Base-by-base conservation (phyloP, 1,140 invertebrate genomes). In the Formica selysi region DNA sequence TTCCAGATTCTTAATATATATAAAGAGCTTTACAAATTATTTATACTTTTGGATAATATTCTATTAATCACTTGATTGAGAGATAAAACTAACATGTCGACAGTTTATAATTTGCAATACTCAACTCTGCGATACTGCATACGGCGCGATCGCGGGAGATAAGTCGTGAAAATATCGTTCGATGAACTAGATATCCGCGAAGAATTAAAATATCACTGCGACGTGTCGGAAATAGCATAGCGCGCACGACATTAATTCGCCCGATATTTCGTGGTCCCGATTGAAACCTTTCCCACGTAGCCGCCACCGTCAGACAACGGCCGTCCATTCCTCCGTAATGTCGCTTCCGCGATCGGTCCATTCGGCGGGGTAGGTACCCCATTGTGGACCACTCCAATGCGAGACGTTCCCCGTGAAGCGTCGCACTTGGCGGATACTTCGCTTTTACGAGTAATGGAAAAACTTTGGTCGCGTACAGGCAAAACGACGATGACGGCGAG, bases 241-340 rank as follows among this genome's bases (percentile, higher is more conserved):
- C 26, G 67, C 36, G 36, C 26, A 19, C 51, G 68, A 38, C 68
- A 74, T 83, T 83, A 73, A 83, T 83, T 83, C 79, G 68, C 54
- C 26, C 38, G n/a, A 62, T 83, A 74, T 74, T 83, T 74, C 54
- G 36, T 1, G 61, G 73, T 83, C 38, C 57, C 38, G 79, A 83
- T 83, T 62, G 68, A 61, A 83, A 83, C 68, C 73, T 83, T 74
- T 62, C n/a, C 79, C 79, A 74, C 68, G 54, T 83, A 73, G 19
- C 19, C 22, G 22, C 10, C 26, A 16, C 38, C 13, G 38, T 81
- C 67, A 73, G 67, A 73, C 36, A 71, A 29, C 61, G 67, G 26
- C 38, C 67, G 38, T 48, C 38, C 51, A 73, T 73, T 73, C 48
- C 67, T 73, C 38, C 26, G 6, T 41, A 44, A 29, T 16, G 16